Evolutionary conservation across 2,113 vertebrate species (phyloP), one percentile per base, ranked within the genome.

Genomic region (Microtus ochrogaster): DNA sequence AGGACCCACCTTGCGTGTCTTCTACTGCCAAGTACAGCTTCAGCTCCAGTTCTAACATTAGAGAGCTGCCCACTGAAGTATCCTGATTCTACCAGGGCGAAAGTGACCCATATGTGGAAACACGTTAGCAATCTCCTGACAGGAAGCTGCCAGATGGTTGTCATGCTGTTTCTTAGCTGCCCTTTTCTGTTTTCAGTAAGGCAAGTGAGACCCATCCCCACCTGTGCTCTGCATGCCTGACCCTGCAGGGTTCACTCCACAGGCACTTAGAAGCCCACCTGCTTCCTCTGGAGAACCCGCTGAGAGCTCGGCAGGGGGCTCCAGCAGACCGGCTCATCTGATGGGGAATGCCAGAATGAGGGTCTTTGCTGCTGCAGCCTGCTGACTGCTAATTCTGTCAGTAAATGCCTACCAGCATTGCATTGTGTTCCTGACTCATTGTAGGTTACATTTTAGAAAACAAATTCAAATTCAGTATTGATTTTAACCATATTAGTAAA

Each of bases 381-480:
- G 44, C 47, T 52, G 58, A 14, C 55, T 84, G 3, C 91, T 88
- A 49, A 90, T 77, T 61, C 73, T 85, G 86, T 19, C 41, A 74
- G 19, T 41, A n/a, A 72, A 49, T 61, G 68, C 49, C 79, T 84
- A 61, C 49, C 79, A 41, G 30, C 89, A 17, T 14, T 84, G 66
- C 85, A 44, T 4, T 63, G 9, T 89, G 85, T 72, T 61, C 89
- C 52, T 85, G 68, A 90, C 79, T 89, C 44, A 55, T 68, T 83
- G 70, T 55, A 91, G n/a, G 73, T 94, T 91, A 41, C 63, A 66
- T 92, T 78, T 58, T 26, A 84, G 63, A 73, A 94, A 89, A 78
- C 2, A 89, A 89, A 74, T 19, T 52, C 58, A 96, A 87, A 39
- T 89, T 68, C 73, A 63, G 8, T 96, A 65, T 86, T 96, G 93